Evolutionary conservation across 2,888 invertebrate species (phyloP).

Genomic region (Epinotia ramella): DNA sequence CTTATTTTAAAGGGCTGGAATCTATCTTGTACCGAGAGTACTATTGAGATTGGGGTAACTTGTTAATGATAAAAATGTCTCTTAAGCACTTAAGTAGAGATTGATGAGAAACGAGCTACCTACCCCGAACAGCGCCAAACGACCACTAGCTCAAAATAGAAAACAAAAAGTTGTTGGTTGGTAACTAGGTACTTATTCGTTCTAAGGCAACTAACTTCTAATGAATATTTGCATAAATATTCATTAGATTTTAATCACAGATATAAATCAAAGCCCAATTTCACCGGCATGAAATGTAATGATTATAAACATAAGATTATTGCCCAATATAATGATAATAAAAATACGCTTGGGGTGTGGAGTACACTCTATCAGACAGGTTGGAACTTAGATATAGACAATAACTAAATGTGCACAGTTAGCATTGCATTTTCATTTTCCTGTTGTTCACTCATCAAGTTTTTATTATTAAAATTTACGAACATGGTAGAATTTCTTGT

Average conservation of each 20-base stretch:
- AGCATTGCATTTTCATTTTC: neutral
- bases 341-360: conserved; percentile 49
- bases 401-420: neutral
- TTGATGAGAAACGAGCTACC: neutral
- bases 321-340: conserved; percentile 49
- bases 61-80: neutral
- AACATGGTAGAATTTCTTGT: too few relatives aligned
- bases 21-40: neutral
- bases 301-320: conserved; percentile 57
- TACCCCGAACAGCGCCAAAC: too few relatives aligned
- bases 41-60: neutral
- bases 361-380: conserved; percentile 22
- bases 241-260: conserved; percentile 24
- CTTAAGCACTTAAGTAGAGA: neutral
- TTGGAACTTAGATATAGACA: neutral
- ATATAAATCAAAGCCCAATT: conserved; percentile 40
- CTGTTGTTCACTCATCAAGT: too few relatives aligned
- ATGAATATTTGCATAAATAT: conserved; percentile 10
- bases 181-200: neutral
- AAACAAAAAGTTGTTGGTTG: neutral
- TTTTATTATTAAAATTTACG: too few relatives aligned
- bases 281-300: conserved; percentile 50
- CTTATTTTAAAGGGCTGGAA: neutral
- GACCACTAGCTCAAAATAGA: too few relatives aligned
- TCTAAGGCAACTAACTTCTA: neutral